Evolutionary conservation across 2,888 invertebrate species (phyloP), one percentile per base, ranked within the genome.

Genomic region (Sturmia bella): DNA sequence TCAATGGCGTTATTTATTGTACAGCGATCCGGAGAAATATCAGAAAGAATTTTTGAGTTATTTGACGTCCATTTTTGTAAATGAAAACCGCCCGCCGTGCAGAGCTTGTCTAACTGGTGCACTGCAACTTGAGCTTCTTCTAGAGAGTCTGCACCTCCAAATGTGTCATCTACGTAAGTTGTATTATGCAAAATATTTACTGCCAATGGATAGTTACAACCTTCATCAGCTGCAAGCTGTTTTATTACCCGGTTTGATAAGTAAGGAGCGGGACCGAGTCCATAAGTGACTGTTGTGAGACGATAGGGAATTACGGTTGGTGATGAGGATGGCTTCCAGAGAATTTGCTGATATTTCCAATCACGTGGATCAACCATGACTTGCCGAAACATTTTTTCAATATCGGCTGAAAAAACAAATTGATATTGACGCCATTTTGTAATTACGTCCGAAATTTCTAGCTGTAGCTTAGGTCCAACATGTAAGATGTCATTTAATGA

Each of bases 81-180:
- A 21, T 32, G 13, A 32, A 45, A 69, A 24, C 48, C 70, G 50
- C 70, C 57, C 21, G 48, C 59, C 24, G 50, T 45, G 12, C 69
- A 72, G 48, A 61, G 24, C 4, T n/a, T 61, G 3, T 61, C n/a
- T 3, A 72, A 13, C 19, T 52, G 52, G 27, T 0, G 24, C 12
- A 7, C 56, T 2, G 21, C 50, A 41, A 52, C 43, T 12, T 17
- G 17, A 59, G 43, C 50, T 39, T 48, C 39, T 5, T 68, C 68
- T 48, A 76, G 3, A 3, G 76, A 75, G 85, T 85, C 80, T 85
- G 87, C 87, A 85, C 87, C 83, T 73, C 77, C 70, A 69, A 85
- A 68, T 59, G 66, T 57, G 13, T 75, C 66, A 50, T 66, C 64
- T 39, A 66, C 59, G 32, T 76, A 76, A 5, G 68, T 59, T 5